Base-by-base conservation (phyloP, 2,113 vertebrate genomes). In the Thalassoma bifasciatum region DNA sequence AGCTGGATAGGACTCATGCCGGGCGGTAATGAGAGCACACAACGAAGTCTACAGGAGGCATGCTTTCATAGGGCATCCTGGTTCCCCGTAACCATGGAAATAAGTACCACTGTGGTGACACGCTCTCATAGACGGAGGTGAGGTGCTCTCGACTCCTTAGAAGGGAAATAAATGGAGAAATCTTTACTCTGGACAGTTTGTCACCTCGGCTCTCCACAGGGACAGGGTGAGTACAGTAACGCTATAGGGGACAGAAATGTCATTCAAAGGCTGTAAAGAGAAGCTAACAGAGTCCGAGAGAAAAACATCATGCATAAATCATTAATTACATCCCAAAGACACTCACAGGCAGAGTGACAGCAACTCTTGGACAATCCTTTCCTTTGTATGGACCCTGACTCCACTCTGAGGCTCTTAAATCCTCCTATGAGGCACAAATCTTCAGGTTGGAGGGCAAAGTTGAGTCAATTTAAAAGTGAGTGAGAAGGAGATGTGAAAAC, bases 41-140 rank as follows among this genome's bases (percentile, higher is more conserved):
- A 82, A 68, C 61, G 61, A 37, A 81, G 83, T 90, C 90, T 86
- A 90, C 90, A 87, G 88, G 93, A 92, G 89, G 89, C 83, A 51
- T 22, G 44, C 91, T 92, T 92, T 92, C 88, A 92, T 81, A 90
- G 87, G 78, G 86, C 86, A 83, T 67, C 75, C 82, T 83, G 83
- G 72, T 86, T 92, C 88, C 71, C 84, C 5, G 94, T 94, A 91
- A 92, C 93, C 93, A 93, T 94, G 89, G 93, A 86, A 85, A 94
- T 92, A 67, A 85, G 86, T 85, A 67, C 71, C 75, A 81, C 82
- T 54, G 78, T 16, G 7, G 70, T 60, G 64, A 67, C 73, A 86
- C 58, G 44, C 63, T 72, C 50, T 68, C 74, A 75, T 66, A 26
- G 62, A 47, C 54, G 49, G 66, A 66, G 53, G 79, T 44, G 71